These are phyloP conservation scores for Crotalus tigris DNA, from an alignment of 2,113 vertebrate genomes.

Conservation along the genomic window DNA sequence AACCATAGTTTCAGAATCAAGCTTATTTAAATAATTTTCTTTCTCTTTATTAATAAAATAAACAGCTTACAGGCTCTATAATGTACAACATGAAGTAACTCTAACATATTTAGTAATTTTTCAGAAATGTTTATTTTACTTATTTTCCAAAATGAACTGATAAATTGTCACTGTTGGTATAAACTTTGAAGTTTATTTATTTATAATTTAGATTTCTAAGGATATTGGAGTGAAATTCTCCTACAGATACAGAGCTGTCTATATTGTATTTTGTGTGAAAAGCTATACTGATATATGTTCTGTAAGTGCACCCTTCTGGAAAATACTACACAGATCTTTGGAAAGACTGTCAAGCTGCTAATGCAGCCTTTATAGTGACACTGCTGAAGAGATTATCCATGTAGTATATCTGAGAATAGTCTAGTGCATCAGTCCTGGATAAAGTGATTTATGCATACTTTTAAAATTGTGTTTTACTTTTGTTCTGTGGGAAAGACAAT, in stretches of 20 bases:
- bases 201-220: not conserved
- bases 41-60: not conserved
- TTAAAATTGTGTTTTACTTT: constrained; percentile 9
- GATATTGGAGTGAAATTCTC: not conserved
- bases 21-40: not conserved
- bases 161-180: not conserved
- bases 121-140: not conserved
- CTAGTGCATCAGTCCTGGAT: constrained; percentile 12
- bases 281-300: not conserved
- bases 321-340: constrained; percentile 7
- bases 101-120: not conserved
- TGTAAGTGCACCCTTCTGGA: constrained; percentile 14
- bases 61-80: not conserved
- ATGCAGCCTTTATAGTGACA: not conserved
- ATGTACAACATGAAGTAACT: not conserved
- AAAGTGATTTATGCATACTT: constrained; percentile 37
- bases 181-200: not conserved
- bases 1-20: not conserved
- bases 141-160: not conserved
- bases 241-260: not conserved
- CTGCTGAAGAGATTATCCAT: constrained; percentile 10
- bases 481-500: constrained; percentile 8
- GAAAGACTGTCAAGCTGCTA: constrained; percentile 23
- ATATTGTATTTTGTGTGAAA: not conserved
- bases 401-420: constrained; percentile 11